Evolutionary conservation across 2,797 vertebrate genomes (phyloP).

Genomic region (Nannoperca obscura): DNA sequence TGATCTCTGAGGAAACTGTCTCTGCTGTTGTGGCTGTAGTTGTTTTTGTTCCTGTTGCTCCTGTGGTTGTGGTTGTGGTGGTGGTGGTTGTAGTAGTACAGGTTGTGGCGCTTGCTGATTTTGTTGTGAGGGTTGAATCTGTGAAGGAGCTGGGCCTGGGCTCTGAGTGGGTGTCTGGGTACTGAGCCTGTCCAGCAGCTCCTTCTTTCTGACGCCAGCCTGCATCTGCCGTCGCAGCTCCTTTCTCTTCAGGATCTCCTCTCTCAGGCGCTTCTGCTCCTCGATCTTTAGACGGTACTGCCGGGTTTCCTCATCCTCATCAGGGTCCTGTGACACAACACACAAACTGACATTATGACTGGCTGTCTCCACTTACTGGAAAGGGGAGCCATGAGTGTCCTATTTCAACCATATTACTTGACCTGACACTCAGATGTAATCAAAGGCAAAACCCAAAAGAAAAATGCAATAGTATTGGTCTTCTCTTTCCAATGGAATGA

Average conservation of each 20-base stretch:
- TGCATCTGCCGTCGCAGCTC: conserved; percentile 96
- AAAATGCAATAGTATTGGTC: conserved; percentile 63
- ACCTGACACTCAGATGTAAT: conserved; percentile 44
- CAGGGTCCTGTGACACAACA: conserved; percentile 85
- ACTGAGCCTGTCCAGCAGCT: conserved; percentile 92
- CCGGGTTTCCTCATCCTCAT: conserved; percentile 96
- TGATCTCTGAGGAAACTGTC: conserved; percentile 69
- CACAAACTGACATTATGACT: conserved; percentile 30
- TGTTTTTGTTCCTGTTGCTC: conserved; percentile 44
- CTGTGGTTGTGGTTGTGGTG: background rate
- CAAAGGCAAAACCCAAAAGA: conserved; percentile 55
- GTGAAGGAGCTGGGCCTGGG: conserved; percentile 74
- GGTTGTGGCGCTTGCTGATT: conserved; percentile 57
- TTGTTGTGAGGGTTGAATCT: conserved; percentile 58
- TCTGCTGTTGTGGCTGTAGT: conserved; percentile 66
- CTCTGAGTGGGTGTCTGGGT: conserved; percentile 76
- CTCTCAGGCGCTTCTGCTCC: conserved; percentile 95
- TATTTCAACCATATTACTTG: conserved; percentile 35
- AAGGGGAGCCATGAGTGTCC: background rate
- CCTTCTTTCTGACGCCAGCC: conserved; percentile 94
- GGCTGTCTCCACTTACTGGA: conserved; percentile 4
- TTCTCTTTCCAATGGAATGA: conserved; percentile 47
- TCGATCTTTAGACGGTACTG: conserved; percentile 97
- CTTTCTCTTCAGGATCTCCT: conserved; percentile 95
- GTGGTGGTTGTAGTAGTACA: conserved; percentile 35